phyloP scores from a whole-genome alignment of 2,797 vertebrate species.

The Argyrosomus regius region DNA sequence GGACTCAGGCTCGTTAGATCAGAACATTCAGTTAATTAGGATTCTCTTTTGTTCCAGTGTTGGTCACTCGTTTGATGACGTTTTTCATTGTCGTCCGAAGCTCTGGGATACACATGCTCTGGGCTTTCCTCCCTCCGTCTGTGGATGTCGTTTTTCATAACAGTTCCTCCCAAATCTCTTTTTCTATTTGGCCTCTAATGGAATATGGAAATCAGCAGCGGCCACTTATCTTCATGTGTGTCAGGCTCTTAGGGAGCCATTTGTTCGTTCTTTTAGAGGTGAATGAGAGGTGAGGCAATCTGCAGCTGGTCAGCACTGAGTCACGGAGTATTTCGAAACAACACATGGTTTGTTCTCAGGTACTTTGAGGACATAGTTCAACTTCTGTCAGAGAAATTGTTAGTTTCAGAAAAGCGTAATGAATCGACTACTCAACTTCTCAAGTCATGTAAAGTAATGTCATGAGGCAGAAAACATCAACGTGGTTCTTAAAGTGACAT shows the following conservation, averaged over 20 bases:
- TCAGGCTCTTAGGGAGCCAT: constrained; percentile 62
- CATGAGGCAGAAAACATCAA: background rate
- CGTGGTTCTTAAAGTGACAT: constrained; percentile 21
- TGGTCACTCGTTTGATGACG: constrained; percentile 68
- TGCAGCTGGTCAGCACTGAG: constrained; percentile 62
- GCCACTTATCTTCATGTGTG: constrained; percentile 67
- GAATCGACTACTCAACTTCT: constrained; percentile 10
- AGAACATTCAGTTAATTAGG: constrained; percentile 77
- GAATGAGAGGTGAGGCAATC: constrained; percentile 73
- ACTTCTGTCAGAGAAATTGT: constrained; percentile 31
- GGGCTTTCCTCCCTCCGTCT: constrained; percentile 22
- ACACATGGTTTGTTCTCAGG: constrained; percentile 59
- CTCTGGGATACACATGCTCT: constrained; percentile 44
- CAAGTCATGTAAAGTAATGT: background rate
- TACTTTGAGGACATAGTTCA: constrained; percentile 56
- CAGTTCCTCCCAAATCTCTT: constrained; percentile 42
- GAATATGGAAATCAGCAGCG: constrained; percentile 70
- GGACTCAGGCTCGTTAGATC: constrained; percentile 77
- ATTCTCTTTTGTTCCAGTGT: constrained; percentile 73
- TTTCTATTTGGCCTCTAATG: constrained; percentile 63
- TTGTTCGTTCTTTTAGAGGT: constrained; percentile 64
- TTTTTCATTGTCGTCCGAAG: constrained; percentile 59
- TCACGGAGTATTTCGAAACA: constrained; percentile 48
- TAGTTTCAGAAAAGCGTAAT: constrained; percentile 21
- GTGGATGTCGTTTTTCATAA: constrained; percentile 38